Evolutionary conservation across 1,140 invertebrate genomes (phyloP).

Genomic region (Bombus breviceps): DNA sequence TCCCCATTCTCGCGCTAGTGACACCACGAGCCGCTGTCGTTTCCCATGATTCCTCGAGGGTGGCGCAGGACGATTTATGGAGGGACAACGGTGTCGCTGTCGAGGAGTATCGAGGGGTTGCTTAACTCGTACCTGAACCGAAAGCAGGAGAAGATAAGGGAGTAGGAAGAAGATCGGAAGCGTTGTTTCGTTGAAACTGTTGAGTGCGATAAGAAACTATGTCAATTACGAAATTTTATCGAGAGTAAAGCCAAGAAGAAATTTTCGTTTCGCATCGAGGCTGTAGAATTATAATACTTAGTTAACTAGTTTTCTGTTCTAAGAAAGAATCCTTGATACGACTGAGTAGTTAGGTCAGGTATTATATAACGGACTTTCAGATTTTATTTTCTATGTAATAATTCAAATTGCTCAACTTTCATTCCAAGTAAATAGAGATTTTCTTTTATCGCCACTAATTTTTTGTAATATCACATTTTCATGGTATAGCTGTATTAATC

Average conservation of each 20-base stretch:
- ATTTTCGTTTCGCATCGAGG: not conserved
- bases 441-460: too few relatives aligned
- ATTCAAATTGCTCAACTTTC: not conserved
- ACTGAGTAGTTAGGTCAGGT: not conserved
- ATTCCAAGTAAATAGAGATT: not conserved
- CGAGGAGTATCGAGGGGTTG: slow-evolving; percentile 25
- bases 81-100: slow-evolving; percentile 27
- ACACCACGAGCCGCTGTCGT: slow-evolving; percentile 42
- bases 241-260: not conserved
- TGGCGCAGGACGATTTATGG: slow-evolving; percentile 45
- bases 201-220: not conserved
- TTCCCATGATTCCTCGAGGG: slow-evolving; percentile 46
- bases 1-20: not conserved
- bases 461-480: too few relatives aligned
- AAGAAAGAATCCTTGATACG: not conserved
- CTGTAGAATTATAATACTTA: not conserved
- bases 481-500: not conserved
- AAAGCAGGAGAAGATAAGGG: slow-evolving; percentile 11
- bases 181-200: not conserved
- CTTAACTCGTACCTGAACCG: slow-evolving; percentile 30
- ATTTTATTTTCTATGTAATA: not conserved
- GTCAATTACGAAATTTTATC: not conserved
- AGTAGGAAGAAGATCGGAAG: not conserved
- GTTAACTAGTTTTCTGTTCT: not conserved
- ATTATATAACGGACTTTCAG: not conserved